These are phyloP conservation scores for Neoseiulus cucumeris DNA, from an alignment of 1,140 invertebrate genomes.

Conservation along the genomic window DNA sequence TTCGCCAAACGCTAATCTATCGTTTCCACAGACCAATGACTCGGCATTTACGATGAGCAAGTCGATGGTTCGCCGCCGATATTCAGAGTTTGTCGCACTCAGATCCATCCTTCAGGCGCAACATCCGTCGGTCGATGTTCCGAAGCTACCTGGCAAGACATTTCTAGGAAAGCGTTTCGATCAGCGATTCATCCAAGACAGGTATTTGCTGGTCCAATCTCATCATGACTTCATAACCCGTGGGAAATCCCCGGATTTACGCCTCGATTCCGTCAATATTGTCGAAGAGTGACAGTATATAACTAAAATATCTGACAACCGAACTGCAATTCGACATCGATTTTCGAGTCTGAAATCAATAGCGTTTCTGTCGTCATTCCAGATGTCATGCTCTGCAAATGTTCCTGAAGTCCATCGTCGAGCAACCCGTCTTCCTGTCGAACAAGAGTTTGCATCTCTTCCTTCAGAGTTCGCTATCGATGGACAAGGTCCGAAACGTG, in stretches of 20 bases:
- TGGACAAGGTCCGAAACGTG: neutral
- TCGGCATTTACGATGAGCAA: conserved; percentile 1
- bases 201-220: neutral
- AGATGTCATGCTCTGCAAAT: neutral
- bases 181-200: neutral
- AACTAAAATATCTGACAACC: neutral
- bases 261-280: too few relatives aligned
- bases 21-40: neutral
- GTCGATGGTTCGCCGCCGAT: neutral
- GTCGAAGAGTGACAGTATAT: too few relatives aligned
- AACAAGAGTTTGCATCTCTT: conserved; percentile 8
- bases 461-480: neutral
- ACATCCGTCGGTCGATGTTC: neutral
- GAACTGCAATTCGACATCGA: neutral
- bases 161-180: neutral
- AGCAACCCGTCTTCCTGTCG: neutral
- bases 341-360: neutral
- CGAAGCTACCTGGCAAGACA: neutral
- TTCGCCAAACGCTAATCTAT: too few relatives aligned
- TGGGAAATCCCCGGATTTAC: too few relatives aligned
- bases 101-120: neutral
- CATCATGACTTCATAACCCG: too few relatives aligned
- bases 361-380: neutral
- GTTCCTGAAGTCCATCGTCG: neutral
- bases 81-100: neutral